These are phyloP conservation scores for Arrhopalites spinosus DNA, from an alignment of 2,888 invertebrate genomes.

Conservation along the genomic window DNA sequence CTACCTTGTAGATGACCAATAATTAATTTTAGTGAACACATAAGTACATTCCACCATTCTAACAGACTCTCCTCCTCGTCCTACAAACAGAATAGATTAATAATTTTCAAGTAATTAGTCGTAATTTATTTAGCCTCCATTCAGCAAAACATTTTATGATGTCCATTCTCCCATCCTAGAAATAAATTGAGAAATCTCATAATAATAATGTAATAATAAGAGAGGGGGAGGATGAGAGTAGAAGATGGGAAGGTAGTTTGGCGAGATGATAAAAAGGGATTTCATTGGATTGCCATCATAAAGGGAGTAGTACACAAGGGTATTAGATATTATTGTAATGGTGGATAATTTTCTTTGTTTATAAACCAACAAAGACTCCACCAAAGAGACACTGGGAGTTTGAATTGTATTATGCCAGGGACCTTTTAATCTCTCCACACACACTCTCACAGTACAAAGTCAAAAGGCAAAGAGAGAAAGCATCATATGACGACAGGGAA, in stretches of 20 bases:
- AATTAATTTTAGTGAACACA: too few species aligned
- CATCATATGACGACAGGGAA: background rate
- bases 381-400: background rate
- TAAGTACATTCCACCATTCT: too few species aligned
- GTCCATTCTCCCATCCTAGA: too few species aligned
- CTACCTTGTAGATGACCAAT: too few species aligned
- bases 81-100: too few species aligned
- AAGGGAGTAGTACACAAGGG: background rate
- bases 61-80: too few species aligned
- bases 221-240: background rate
- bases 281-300: background rate
- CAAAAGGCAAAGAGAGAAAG: background rate
- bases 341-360: too few species aligned
- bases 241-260: background rate
- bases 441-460: background rate
- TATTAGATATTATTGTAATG: too few species aligned
- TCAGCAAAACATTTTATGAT: background rate
- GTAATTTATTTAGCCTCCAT: too few species aligned
- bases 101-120: too few species aligned
- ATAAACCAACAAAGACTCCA: background rate
- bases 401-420: background rate
- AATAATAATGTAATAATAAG: background rate
- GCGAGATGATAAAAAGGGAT: background rate
- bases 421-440: background rate
- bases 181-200: too few species aligned